phyloP scores from a whole-genome alignment of 2,797 vertebrate genomes.

The Lutjanus argentimaculatus region DNA sequence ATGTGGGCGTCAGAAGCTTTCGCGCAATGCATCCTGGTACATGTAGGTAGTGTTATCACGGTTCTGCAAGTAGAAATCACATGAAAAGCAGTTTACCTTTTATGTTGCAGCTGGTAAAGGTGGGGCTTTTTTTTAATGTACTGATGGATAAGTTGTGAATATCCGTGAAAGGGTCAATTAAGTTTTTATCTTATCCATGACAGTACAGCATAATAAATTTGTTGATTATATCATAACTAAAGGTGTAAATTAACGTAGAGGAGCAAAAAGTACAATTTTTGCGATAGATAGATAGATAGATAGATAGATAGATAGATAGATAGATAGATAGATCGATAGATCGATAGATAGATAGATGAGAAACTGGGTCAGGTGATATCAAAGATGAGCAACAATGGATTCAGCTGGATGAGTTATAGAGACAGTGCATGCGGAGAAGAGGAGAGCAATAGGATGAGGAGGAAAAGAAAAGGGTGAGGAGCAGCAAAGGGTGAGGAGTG shows the following conservation, averaged over 20 bases:
- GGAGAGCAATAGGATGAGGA: slow-evolving; percentile 14
- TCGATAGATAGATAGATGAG: slow-evolving; percentile 9
- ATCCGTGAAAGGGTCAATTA: neutral
- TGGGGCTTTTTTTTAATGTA: neutral
- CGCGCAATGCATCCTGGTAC: too few species aligned
- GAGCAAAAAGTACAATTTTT: too few species aligned
- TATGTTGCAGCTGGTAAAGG: neutral
- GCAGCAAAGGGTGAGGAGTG: slow-evolving; percentile 28
- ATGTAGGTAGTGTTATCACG: too few species aligned
- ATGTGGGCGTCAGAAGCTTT: too few species aligned
- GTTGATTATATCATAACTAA: too few species aligned
- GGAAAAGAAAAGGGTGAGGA: slow-evolving; percentile 31
- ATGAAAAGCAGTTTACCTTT: too few species aligned
- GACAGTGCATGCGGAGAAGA: slow-evolving; percentile 1
- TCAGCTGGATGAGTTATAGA: slow-evolving; percentile 10
- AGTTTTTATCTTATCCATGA: neutral
- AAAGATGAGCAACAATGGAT: neutral
- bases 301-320: slow-evolving; percentile 8
- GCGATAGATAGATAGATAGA: neutral
- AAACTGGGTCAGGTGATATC: neutral
- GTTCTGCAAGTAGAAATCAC: too few species aligned
- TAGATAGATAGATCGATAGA: slow-evolving; percentile 9
- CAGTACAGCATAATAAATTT: too few species aligned
- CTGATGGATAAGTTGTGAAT: neutral
- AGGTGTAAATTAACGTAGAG: too few species aligned